phyloP scores from a whole-genome alignment of 35 echinoderm and acorn worm species.

The Ptychodera flava region DNA sequence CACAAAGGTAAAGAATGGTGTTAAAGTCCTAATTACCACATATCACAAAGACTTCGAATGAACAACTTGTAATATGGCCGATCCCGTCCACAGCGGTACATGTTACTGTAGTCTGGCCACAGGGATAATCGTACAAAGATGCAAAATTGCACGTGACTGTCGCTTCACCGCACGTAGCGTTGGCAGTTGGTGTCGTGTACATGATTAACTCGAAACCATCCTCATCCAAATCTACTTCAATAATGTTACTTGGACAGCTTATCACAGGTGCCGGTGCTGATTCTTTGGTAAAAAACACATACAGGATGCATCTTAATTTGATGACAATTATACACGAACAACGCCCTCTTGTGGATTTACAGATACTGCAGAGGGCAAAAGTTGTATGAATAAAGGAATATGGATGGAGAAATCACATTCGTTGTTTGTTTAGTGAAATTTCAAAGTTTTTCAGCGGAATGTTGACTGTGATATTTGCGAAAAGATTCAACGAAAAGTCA shows the following conservation, averaged over 20 bases:
- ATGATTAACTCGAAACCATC: background rate
- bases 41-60: background rate
- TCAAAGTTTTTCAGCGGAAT: too few relatives aligned
- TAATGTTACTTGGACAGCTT: background rate
- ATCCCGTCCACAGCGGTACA: background rate
- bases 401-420: too few relatives aligned
- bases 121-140: background rate
- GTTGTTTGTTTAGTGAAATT: too few relatives aligned
- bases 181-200: background rate
- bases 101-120: background rate
- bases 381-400: too few relatives aligned
- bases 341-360: too few relatives aligned
- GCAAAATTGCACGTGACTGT: background rate
- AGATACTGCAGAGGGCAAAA: too few relatives aligned
- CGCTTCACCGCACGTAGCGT: background rate
- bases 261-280: background rate
- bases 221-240: background rate
- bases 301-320: too few relatives aligned
- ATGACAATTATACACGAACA: too few relatives aligned
- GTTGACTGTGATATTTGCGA: too few relatives aligned
- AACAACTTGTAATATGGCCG: background rate
- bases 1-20: too few relatives aligned
- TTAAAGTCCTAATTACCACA: background rate
- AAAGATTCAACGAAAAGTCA: too few relatives aligned
- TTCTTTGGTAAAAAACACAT: too few relatives aligned